Conservation (phyloP, 2,797 vertebrate genomes). For the Mus caroli region DNA sequence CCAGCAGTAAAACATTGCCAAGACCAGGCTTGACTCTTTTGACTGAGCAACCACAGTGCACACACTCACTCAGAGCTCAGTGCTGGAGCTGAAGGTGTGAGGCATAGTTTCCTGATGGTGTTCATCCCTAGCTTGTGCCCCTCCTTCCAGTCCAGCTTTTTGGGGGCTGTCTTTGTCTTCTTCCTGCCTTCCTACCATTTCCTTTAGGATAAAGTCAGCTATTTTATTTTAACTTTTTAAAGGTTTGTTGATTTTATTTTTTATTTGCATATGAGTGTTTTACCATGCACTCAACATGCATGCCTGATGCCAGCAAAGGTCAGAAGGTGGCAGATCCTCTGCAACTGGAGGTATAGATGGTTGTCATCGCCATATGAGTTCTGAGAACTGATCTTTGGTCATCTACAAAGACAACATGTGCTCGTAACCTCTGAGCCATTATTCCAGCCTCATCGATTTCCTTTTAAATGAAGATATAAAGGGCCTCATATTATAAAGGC, state of each 20-base stretch:
- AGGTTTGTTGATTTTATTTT: neutral
- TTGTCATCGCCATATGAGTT: neutral
- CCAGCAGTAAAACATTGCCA: neutral
- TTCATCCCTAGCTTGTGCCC: slow-evolving; percentile 32
- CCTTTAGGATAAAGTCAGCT: neutral
- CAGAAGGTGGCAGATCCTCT: neutral
- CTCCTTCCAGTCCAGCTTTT: neutral
- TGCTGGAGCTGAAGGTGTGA: slow-evolving; percentile 72
- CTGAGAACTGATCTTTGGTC: neutral
- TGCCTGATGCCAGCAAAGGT: neutral
- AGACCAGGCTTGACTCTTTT: slow-evolving; percentile 68
- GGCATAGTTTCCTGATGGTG: slow-evolving; percentile 39
- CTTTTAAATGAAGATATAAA: neutral
- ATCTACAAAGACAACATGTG: neutral
- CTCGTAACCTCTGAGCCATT: neutral
- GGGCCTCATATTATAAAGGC: neutral
- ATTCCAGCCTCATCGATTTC: neutral
- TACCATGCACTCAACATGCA: neutral
- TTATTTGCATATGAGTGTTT: neutral
- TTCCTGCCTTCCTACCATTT: neutral
- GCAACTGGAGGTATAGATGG: neutral
- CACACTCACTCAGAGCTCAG: slow-evolving; percentile 81
- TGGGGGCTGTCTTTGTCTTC: neutral
- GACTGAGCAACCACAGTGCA: slow-evolving; percentile 11
- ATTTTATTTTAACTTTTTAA: neutral